Conservation (phyloP, 2,888 invertebrate species). For the Coelopa pilipes region DNA sequence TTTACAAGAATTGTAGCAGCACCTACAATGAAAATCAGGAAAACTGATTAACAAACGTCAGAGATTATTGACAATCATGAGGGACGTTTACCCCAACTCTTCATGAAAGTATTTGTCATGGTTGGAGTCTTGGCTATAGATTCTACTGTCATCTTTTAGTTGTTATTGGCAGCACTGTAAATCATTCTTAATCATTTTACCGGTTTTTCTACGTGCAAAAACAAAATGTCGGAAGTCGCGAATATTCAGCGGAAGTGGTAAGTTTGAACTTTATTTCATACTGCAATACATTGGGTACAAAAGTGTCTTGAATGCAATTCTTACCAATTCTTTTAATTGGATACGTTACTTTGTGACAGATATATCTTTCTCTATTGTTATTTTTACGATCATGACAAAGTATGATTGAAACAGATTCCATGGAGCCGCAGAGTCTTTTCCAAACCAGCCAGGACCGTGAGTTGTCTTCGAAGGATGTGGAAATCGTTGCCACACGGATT, state of each 20-base stretch:
- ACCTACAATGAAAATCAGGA: neutral
- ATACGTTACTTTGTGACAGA: neutral
- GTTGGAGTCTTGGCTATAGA: neutral
- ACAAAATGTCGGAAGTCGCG: slow-evolving; percentile 15
- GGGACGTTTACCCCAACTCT: neutral
- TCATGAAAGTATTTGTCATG: neutral
- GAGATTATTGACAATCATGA: neutral
- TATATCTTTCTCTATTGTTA: neutral
- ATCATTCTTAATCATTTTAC: neutral
- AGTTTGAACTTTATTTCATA: neutral
- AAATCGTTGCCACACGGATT: neutral
- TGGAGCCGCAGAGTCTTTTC: slow-evolving; percentile 19
- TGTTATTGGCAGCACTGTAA: slow-evolving; percentile 17
- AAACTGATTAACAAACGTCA: neutral
- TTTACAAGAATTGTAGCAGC: neutral
- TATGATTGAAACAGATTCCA: slow-evolving; percentile 1
- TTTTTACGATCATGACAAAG: slow-evolving; percentile 2
- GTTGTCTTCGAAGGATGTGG: slow-evolving; percentile 7
- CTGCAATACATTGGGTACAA: neutral
- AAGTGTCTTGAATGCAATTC: neutral
- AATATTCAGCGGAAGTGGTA: slow-evolving; percentile 32
- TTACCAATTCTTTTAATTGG: neutral
- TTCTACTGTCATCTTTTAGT: neutral
- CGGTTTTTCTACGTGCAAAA: neutral
- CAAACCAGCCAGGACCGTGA: too few relatives aligned